Percentiles rank a stretch among this genome's conserved stretches.
These are phyloP conservation scores for Nestor notabilis DNA, from an alignment of 2,113 vertebrate genomes.

Conservation along the genomic window DNA sequence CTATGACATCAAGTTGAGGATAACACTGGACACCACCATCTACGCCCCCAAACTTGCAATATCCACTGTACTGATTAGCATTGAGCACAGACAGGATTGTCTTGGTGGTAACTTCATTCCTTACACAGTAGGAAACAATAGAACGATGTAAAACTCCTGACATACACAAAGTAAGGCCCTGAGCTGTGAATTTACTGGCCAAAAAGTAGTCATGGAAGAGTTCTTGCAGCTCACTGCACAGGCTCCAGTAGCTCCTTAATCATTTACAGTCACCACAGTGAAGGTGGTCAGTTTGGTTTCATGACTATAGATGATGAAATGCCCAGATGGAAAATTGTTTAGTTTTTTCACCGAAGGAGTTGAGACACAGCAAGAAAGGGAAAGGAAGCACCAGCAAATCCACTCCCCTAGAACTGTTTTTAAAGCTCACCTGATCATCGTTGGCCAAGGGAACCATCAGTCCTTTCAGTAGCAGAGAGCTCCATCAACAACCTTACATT, in stretches of 20 bases:
- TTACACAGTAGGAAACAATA: neutral
- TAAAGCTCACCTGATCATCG: neutral
- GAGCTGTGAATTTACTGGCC: neutral
- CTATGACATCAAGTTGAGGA: neutral
- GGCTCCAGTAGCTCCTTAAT: neutral
- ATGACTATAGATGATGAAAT: neutral
- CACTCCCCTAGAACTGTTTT: neutral
- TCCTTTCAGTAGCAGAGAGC: neutral
- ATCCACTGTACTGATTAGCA: neutral
- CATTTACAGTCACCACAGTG: neutral
- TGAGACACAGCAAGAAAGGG: neutral
- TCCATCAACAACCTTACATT: neutral
- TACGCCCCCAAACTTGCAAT: neutral
- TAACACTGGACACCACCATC: neutral
- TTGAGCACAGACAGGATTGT: neutral
- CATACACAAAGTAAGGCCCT: neutral
- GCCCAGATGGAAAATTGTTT: neutral
- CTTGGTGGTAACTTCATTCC: neutral
- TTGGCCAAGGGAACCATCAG: neutral
- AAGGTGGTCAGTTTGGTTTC: constrained; percentile 9
- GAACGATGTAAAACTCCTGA: neutral
- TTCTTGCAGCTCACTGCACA: neutral
- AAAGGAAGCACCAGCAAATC: neutral
- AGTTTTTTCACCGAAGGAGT: neutral
- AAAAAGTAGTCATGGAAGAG: neutral